Conservation (phyloP, 2,888 invertebrate species). For the Spicauda simplicius region DNA sequence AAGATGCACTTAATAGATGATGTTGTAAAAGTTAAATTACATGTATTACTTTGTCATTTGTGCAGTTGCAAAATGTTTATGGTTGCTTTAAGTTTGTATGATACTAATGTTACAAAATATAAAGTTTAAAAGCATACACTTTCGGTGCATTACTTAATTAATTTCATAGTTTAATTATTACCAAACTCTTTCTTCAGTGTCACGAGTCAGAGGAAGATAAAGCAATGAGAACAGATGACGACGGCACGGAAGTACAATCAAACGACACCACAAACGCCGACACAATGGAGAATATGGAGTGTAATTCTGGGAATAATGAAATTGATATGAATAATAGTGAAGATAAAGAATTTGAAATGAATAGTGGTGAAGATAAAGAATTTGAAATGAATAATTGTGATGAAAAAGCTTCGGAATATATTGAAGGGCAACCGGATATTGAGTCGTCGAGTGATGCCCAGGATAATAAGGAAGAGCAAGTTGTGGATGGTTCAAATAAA, state of each 20-base stretch:
- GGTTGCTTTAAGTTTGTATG: no score
- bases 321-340: slow-evolving; percentile 30
- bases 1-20: no score
- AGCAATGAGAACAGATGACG: slow-evolving; percentile 69
- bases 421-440: slow-evolving; percentile 49
- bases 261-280: slow-evolving; percentile 49
- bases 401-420: slow-evolving; percentile 46
- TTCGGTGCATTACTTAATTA: no score
- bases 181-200: slow-evolving; percentile 47
- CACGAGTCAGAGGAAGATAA: slow-evolving; percentile 65
- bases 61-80: no score
- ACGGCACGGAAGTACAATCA: slow-evolving; percentile 56
- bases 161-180: background rate
- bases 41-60: no score
- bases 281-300: slow-evolving; percentile 35
- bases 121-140: no score
- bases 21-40: no score
- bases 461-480: slow-evolving; percentile 48
- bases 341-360: slow-evolving; percentile 11
- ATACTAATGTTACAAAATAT: no score
- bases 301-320: slow-evolving; percentile 34
- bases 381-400: slow-evolving; percentile 13
- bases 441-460: slow-evolving; percentile 53
- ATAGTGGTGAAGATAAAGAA: background rate
- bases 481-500: slow-evolving; percentile 42